Conservation (phyloP, 1,140 invertebrate genomes). For the Plodia interpunctella region DNA sequence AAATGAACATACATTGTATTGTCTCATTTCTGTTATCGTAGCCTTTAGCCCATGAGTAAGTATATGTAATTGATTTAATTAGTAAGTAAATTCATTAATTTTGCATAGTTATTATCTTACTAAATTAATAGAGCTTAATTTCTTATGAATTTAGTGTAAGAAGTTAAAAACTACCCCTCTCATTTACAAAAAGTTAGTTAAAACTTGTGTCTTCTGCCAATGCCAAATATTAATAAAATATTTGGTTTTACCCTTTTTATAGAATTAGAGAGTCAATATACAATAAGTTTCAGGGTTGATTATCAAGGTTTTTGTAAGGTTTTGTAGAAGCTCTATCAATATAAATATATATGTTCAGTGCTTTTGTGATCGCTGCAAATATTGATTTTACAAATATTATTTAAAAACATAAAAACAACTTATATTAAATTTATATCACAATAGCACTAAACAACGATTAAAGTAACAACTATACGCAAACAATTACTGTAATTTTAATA, state of each 20-base stretch:
- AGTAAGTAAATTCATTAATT: not conserved
- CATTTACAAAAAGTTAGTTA: too few relatives aligned
- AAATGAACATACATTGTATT: too few relatives aligned
- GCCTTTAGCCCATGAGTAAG: not conserved
- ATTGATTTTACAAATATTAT: too few relatives aligned
- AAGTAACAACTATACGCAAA: not conserved
- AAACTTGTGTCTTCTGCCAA: too few relatives aligned
- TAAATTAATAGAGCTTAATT: not conserved
- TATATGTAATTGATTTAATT: not conserved
- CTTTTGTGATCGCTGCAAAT: not conserved
- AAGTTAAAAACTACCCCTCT: not conserved
- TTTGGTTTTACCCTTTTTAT: too few relatives aligned
- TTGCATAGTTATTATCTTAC: not conserved
- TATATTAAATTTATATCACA: not conserved
- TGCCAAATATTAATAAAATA: too few relatives aligned
- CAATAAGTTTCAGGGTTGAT: not conserved
- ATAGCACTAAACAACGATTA: not conserved
- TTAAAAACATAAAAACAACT: too few relatives aligned
- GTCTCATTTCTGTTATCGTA: not conserved
- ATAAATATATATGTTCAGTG: not conserved
- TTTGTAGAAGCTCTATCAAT: not conserved
- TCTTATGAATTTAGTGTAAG: not conserved
- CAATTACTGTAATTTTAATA: not conserved
- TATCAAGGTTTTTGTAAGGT: not conserved
- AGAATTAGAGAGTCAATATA: too few relatives aligned